A percentile compares a stretch with the other conserved stretches of the same genome.
phyloP scores from a whole-genome alignment of 2,113 vertebrate species.

The Cephalophus harveyi region DNA sequence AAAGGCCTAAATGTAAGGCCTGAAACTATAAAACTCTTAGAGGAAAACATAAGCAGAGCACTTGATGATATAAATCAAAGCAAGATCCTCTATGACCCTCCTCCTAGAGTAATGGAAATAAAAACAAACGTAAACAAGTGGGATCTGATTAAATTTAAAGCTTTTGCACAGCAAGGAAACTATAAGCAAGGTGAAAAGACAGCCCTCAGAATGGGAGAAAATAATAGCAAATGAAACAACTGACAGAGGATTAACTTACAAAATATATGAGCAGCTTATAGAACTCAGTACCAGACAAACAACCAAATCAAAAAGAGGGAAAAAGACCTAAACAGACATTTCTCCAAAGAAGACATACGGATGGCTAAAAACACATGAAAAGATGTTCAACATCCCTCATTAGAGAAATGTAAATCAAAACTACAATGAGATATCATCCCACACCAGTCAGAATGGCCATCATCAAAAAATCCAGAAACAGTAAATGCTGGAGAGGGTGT shows the following conservation, averaged over 20 bases:
- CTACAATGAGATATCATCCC: not conserved
- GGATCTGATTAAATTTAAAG: not conserved
- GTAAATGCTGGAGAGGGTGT: not conserved
- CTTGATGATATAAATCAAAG: not conserved
- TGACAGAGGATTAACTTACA: not conserved
- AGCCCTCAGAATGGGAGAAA: not conserved
- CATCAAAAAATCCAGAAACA: not conserved
- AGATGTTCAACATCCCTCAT: not conserved
- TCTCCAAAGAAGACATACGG: not conserved
- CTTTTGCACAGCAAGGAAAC: not conserved
- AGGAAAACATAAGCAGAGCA: not conserved
- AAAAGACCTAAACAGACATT: not conserved
- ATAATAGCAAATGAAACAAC: not conserved
- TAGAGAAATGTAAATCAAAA: not conserved
- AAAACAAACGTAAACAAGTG: not conserved
- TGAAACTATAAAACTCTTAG: not conserved
- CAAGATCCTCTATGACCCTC: not conserved
- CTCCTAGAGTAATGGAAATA: not conserved
- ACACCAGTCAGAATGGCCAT: not conserved
- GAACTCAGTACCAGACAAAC: not conserved
- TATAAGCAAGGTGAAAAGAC: not conserved
- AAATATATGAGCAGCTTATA: not conserved
- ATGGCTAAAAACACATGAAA: not conserved
- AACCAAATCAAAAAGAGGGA: not conserved
- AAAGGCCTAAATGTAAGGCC: not conserved